These are phyloP conservation scores for Seison nebaliae DNA, from an alignment of 1,140 invertebrate genomes.

Conservation along the genomic window DNA sequence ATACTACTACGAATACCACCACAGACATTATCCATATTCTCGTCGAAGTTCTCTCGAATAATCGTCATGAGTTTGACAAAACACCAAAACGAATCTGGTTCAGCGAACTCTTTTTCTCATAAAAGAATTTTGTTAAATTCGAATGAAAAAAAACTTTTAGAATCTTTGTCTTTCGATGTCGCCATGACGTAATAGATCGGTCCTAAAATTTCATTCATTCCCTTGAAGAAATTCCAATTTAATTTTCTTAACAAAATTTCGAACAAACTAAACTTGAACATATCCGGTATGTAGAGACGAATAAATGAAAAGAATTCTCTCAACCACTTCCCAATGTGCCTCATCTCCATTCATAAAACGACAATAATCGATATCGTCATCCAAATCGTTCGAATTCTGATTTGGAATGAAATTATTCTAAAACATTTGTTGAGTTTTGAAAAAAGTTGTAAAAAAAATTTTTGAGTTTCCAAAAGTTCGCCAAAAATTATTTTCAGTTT, in stretches of 20 bases:
- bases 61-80: constrained; percentile 68
- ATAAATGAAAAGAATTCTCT: constrained; percentile 80
- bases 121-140: background rate
- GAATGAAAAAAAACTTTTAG: constrained; percentile 15
- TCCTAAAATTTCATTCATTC: constrained; percentile 97
- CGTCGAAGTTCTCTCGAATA: constrained; percentile 86
- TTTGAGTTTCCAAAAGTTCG: too few relatives aligned
- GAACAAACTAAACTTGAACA: too few relatives aligned
- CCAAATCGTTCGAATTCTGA: constrained; percentile 17
- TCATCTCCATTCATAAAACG: constrained; percentile 23
- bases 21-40: constrained; percentile 62
- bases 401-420: too few relatives aligned
- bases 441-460: too few relatives aligned
- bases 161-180: constrained; percentile 47
- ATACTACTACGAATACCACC: constrained; percentile 31
- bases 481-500: too few relatives aligned
- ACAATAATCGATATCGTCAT: constrained; percentile 10
- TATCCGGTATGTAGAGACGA: constrained; percentile 93
- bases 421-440: too few relatives aligned
- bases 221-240: too few relatives aligned
- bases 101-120: constrained; percentile 49
- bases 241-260: too few relatives aligned
- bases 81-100: constrained; percentile 86
- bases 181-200: constrained; percentile 93
- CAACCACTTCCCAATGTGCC: constrained; percentile 57